Conservation (phyloP, 2,888 invertebrate species). For the Agrochola lota region DNA sequence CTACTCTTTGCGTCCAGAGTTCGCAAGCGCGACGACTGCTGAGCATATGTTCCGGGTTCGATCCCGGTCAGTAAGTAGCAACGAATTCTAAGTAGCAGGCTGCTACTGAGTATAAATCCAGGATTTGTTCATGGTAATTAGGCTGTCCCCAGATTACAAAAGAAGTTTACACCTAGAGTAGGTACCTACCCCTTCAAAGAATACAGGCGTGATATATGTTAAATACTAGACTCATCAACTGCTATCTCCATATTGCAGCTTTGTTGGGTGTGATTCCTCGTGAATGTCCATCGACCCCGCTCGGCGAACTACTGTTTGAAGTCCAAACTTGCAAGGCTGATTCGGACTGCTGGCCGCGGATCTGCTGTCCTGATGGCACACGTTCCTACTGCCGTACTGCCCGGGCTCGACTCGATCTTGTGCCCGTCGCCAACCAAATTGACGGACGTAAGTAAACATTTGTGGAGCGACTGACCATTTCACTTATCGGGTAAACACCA, state of each 20-base stretch:
- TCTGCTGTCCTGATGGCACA: constrained; percentile 93
- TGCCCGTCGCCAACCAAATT: constrained; percentile 92
- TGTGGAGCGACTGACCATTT: background rate
- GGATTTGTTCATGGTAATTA: background rate
- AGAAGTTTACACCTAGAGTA: background rate
- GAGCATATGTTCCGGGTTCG: background rate
- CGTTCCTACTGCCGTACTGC: constrained; percentile 94
- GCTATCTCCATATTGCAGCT: constrained; percentile 84
- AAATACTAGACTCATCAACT: background rate
- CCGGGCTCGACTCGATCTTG: constrained; percentile 91
- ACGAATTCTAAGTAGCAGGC: no score
- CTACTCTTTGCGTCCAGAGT: background rate
- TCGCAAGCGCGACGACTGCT: background rate
- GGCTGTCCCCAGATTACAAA: background rate
- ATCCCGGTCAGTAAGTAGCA: background rate
- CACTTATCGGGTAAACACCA: background rate
- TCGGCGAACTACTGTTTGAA: constrained; percentile 93
- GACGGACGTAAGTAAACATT: constrained; percentile 90
- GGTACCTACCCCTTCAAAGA: background rate
- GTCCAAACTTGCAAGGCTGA: constrained; percentile 93
- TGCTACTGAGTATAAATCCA: no score
- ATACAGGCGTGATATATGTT: background rate
- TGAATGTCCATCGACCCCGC: constrained; percentile 92
- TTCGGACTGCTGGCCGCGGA: constrained; percentile 93
- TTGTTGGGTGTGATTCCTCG: constrained; percentile 93